Percentiles rank a stretch among this genome's conserved stretches.
Conservation (phyloP, 2,888 invertebrate species). For the Serrognathus titanus region DNA sequence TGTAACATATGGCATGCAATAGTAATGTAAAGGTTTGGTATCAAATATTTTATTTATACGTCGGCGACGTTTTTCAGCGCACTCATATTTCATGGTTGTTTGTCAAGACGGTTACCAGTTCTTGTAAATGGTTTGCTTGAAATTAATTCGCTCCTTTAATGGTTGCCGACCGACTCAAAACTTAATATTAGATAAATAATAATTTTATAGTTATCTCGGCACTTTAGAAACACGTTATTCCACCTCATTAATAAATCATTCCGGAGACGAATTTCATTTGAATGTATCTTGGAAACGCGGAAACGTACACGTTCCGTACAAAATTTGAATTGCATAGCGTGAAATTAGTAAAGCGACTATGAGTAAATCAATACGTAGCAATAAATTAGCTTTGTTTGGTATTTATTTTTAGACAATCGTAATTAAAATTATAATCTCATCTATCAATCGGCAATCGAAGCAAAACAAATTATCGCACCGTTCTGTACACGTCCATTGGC, state of each 20-base stretch:
- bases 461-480: slow-evolving; percentile 31
- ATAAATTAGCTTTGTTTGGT: too few relatives aligned
- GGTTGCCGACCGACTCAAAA: slow-evolving; percentile 20
- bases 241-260: slow-evolving; percentile 2
- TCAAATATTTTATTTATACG: slow-evolving; percentile 33
- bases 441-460: slow-evolving; percentile 28
- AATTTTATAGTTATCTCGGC: slow-evolving; percentile 12
- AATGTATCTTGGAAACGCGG: too few relatives aligned
- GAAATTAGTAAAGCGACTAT: too few relatives aligned
- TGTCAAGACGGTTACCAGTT: slow-evolving; percentile 44
- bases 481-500: slow-evolving; percentile 29
- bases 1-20: slow-evolving; percentile 21
- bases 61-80: slow-evolving; percentile 35
- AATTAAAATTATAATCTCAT: slow-evolving; percentile 28
- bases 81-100: slow-evolving; percentile 45
- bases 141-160: slow-evolving; percentile 42
- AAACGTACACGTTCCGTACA: too few relatives aligned
- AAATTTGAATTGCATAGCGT: too few relatives aligned
- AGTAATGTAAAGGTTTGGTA: slow-evolving; percentile 25
- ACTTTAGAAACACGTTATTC: background rate
- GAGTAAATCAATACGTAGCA: too few relatives aligned
- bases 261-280: background rate
- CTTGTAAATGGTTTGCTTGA: slow-evolving; percentile 34
- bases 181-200: slow-evolving; percentile 12
- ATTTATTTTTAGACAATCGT: background rate